These are phyloP conservation scores for Latrodectus hesperus DNA, from an alignment of 2,888 invertebrate species.

Conservation along the genomic window DNA sequence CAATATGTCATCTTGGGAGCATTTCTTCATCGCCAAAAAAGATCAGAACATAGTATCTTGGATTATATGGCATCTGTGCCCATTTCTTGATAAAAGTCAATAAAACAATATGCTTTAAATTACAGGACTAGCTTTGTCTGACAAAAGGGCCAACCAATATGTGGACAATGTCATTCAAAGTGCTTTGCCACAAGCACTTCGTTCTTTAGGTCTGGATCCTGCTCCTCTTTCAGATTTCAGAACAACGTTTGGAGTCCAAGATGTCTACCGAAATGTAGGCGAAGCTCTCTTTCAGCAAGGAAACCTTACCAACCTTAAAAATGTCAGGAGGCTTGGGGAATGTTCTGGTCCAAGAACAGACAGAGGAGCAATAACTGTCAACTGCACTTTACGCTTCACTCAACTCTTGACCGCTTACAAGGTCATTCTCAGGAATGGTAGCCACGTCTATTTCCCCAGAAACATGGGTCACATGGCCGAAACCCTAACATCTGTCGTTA, in stretches of 20 bases:
- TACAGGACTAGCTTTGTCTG: conserved; percentile 41
- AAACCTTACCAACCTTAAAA: conserved; percentile 41
- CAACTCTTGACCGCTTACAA: conserved; percentile 22
- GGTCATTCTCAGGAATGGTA: conserved; percentile 33
- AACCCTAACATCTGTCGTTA: conserved; percentile 23
- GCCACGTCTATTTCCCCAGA: background rate
- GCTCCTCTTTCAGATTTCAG: conserved; percentile 32
- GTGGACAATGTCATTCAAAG: conserved; percentile 46
- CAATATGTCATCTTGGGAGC: too few relatives aligned
- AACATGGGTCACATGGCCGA: conserved; percentile 21
- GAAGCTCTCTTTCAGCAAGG: conserved; percentile 37
- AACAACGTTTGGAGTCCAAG: conserved; percentile 11
- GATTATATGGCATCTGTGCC: too few relatives aligned
- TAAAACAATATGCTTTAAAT: background rate
- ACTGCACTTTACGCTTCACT: conserved; percentile 49
- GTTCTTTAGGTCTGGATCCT: conserved; percentile 18
- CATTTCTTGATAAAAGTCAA: too few relatives aligned
- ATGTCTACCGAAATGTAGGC: conserved; percentile 8
- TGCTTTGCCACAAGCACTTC: conserved; percentile 16
- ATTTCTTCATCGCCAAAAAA: too few relatives aligned
- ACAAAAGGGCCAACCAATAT: conserved; percentile 51
- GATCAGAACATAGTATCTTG: too few relatives aligned
- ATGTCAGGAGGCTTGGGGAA: conserved; percentile 20
- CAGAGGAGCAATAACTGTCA: conserved; percentile 48
- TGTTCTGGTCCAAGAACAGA: conserved; percentile 30